phyloP scores from a whole-genome alignment of 2,113 vertebrate species.

The Hypocryptadius cinnamomeus region DNA sequence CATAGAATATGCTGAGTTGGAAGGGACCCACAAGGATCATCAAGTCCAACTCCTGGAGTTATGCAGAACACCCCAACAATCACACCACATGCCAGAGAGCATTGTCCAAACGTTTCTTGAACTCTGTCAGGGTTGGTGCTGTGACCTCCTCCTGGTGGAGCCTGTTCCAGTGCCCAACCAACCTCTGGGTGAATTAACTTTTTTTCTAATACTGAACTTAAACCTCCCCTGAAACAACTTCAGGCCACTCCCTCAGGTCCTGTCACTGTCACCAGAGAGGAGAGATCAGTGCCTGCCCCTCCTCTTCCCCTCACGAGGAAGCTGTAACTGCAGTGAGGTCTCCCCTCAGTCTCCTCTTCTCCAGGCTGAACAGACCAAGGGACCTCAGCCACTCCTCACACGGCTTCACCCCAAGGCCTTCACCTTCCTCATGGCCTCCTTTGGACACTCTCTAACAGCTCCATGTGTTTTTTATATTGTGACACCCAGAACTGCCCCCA shows the following conservation, averaged over 20 bases:
- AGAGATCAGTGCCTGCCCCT: not conserved
- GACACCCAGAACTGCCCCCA: not conserved
- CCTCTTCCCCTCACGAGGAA: not conserved
- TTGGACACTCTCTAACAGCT: not conserved
- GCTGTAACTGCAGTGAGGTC: not conserved
- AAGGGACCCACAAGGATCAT: not conserved
- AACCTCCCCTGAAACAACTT: not conserved
- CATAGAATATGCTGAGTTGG: not conserved
- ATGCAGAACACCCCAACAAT: not conserved
- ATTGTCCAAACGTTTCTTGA: not conserved
- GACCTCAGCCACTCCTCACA: not conserved
- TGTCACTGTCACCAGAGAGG: fast-evolving
- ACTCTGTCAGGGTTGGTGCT: not conserved
- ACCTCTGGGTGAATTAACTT: not conserved
- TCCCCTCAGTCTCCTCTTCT: not conserved
- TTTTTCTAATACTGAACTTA: not conserved
- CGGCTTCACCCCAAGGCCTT: fast-evolving
- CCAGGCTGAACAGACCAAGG: not conserved
- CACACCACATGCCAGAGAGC: no score
- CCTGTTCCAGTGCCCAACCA: not conserved
- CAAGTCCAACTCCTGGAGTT: not conserved
- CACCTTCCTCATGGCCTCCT: fast-evolving
- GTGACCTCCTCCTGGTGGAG: not conserved
- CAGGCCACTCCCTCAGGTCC: fast-evolving
- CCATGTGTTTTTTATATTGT: not conserved